phyloP scores from a whole-genome alignment of 2,888 invertebrate genomes.

The Patella pellucida region DNA sequence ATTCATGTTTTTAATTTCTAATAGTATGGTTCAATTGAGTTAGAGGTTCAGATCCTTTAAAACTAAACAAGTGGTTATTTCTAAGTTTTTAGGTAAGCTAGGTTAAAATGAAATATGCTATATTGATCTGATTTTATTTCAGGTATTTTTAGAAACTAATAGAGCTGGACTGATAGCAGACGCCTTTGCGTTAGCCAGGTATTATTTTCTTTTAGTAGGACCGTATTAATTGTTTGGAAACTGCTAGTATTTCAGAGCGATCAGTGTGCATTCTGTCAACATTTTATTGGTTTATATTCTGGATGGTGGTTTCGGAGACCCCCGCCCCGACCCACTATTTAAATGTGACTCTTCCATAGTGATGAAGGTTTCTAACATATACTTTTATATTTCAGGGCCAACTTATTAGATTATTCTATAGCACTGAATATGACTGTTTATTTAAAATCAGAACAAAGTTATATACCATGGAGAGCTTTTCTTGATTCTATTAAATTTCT shows the following conservation, averaged over 20 bases:
- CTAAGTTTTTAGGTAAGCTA: no score
- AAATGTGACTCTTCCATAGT: no score
- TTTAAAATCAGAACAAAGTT: constrained; percentile 63
- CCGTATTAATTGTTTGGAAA: no score
- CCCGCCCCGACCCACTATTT: no score
- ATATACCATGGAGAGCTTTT: constrained; percentile 69
- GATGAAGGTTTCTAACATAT: neutral
- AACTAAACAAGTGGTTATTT: no score
- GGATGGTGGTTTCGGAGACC: no score
- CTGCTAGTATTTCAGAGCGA: no score
- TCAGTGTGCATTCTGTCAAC: no score
- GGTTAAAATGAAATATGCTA: neutral
- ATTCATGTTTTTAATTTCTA: no score
- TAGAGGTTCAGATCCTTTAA: no score
- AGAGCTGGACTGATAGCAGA: constrained; percentile 68
- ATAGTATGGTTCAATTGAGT: no score
- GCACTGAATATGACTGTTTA: constrained; percentile 68
- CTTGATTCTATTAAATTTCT: constrained; percentile 64
- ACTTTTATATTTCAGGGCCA: constrained; percentile 53
- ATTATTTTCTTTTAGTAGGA: neutral
- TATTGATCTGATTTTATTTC: constrained; percentile 16
- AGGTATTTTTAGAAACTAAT: constrained; percentile 66
- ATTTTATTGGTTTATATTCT: no score
- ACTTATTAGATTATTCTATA: constrained; percentile 62
- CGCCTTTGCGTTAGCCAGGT: constrained; percentile 69